Evolutionary conservation across 1,140 invertebrate genomes (phyloP), one percentile per base, ranked within the genome.

Genomic region (Venustaconcha ellipsiformis): DNA sequence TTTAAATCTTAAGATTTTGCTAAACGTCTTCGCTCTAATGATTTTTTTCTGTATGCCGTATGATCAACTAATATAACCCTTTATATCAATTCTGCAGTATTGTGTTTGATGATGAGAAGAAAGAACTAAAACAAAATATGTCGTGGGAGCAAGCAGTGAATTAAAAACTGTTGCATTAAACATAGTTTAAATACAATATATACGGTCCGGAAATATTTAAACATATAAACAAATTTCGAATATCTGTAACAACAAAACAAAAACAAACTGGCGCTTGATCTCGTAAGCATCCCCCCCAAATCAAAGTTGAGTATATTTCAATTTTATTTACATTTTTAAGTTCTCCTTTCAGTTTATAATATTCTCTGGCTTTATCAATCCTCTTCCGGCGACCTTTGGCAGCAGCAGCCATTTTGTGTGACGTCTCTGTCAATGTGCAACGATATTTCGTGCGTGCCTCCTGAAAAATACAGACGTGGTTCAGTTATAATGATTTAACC

Each of bases 341-440:
- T 66, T 92, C 90, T 80, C 93, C 92, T 57, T 92, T 82, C 55
- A 95, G 92, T 88, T 97, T 96, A 91, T 97, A 98, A 89, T 97
- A 99, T 14, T 96, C 96, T 75, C 96, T 90, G 1, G 96, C 95
- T 90, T 95, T 95, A 86, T 96, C 94, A 73, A 98, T 96, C 88
- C 94, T 96, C 82, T 92, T 92, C 57, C 96, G 95, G 64, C 96
- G 91, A 89, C 96, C 96, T 86, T 95, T 95, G 2, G 94, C 93
- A 71, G 97, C 92, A 63, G 93, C 90, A 84, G 97, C 95, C 76
- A 98, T 93, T 80, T 95, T 93, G 30, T 95, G 91, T 60, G 95
- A 96, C 0, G 95, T 95, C 86, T 97, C 96, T 79, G 94, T 95
- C 14, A 97, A 90, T 23, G 96, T 92, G 85, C 95, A 93, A 69